Evolutionary conservation across 2,888 invertebrate species (phyloP).

Genomic region (Tridacna crocea): DNA sequence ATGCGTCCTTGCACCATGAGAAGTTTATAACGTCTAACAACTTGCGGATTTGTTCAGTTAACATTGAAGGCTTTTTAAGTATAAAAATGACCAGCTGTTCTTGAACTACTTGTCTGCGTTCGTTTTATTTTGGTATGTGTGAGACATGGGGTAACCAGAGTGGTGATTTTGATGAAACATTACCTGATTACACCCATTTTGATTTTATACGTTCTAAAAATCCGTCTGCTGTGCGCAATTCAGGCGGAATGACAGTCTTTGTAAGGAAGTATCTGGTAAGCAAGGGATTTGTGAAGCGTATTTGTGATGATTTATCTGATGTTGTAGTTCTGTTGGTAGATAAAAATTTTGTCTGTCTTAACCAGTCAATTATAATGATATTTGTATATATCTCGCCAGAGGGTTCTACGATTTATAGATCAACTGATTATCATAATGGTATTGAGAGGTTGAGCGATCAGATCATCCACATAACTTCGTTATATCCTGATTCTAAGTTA

Average conservation of each 20-base stretch:
- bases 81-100: background rate
- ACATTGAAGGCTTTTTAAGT: slow-evolving; percentile 13
- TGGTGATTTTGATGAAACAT: slow-evolving; percentile 8
- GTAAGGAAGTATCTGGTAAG: background rate
- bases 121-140: background rate
- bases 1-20: background rate
- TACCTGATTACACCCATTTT: slow-evolving; percentile 3
- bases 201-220: background rate
- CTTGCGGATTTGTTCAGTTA: background rate
- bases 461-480: background rate
- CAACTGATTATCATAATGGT: slow-evolving; percentile 8
- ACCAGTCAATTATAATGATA: background rate
- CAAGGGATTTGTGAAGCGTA: background rate
- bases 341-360: background rate
- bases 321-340: background rate
- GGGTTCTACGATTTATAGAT: background rate
- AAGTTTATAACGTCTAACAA: background rate
- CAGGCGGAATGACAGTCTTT: slow-evolving; percentile 4
- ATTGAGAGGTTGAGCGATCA: background rate
- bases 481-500: background rate
- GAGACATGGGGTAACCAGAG: background rate
- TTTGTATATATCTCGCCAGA: slow-evolving; percentile 20
- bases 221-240: background rate
- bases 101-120: background rate
- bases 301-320: background rate